Evolutionary conservation across 2,797 vertebrate species (phyloP).

Genomic region (Distichodus sexfasciatus): DNA sequence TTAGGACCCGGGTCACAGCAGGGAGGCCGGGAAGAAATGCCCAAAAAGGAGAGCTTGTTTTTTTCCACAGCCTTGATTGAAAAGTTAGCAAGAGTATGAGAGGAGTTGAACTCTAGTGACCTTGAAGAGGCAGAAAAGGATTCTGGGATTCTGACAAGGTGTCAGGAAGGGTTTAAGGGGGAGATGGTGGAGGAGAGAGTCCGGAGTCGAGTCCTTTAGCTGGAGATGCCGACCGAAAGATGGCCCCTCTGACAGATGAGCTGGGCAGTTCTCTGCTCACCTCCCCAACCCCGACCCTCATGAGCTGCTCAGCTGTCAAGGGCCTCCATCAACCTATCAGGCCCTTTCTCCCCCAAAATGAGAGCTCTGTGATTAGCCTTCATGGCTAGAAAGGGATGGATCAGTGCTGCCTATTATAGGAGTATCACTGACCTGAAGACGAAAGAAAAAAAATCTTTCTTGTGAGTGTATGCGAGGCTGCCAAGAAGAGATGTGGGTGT

Average conservation of each 20-base stretch:
- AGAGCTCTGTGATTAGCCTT: constrained; percentile 72
- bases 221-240: constrained; percentile 49
- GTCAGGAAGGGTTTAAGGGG: background rate
- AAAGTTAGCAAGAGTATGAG: background rate
- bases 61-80: background rate
- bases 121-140: background rate
- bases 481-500: background rate
- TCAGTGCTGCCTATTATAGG: constrained; percentile 47
- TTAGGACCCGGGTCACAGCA: background rate
- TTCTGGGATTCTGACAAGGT: background rate
- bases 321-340: constrained; percentile 64
- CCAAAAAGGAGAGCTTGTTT: background rate
- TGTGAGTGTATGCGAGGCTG: constrained; percentile 6
- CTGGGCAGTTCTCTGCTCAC: constrained; percentile 27
- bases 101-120: too few species aligned
- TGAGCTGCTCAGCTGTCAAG: constrained; percentile 53
- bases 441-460: constrained; percentile 19
- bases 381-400: constrained; percentile 62
- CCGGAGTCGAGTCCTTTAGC: background rate
- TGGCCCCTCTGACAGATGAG: constrained; percentile 64
- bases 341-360: constrained; percentile 66
- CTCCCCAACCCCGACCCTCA: constrained; percentile 30
- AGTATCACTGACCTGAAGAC: constrained; percentile 19
- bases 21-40: background rate
- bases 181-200: background rate